A percentile compares a stretch with the other conserved stretches of the same genome.
Conservation (phyloP, 1,140 invertebrate species). For the Aphaenogaster ashmeadi region DNA sequence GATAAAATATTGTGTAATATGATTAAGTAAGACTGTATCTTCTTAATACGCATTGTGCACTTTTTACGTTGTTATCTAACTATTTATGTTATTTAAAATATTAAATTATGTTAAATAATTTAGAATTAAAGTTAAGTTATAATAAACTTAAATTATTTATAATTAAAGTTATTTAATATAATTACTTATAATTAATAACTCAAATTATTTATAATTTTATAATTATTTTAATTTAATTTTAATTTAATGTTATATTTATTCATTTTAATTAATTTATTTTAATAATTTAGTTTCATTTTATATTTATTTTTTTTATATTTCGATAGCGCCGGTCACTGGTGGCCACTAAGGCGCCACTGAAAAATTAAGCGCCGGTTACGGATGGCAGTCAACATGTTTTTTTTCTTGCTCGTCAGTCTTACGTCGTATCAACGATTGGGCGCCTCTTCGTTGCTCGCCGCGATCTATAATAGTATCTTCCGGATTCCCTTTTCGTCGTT, state of each 20-base stretch:
- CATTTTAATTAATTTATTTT: no score
- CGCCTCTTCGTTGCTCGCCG: not conserved
- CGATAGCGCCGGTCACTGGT: no score
- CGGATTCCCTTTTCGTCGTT: not conserved
- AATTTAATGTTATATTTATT: no score
- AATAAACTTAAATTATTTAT: not conserved
- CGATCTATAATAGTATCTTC: not conserved
- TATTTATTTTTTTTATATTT: not conserved
- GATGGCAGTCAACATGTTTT: not conserved
- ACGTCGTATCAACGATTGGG: not conserved
- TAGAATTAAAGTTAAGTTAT: no score
- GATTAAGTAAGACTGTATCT: not conserved
- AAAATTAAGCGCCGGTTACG: not conserved
- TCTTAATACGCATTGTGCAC: not conserved
- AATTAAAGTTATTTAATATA: not conserved
- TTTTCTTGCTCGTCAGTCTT: not conserved
- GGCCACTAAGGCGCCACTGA: not conserved
- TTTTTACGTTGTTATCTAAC: not conserved
- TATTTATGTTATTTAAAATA: not conserved
- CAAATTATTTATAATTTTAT: not conserved
- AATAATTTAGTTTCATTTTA: no score
- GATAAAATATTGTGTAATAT: conserved; percentile 3
- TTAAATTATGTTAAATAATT: not conserved
- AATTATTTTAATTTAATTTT: not conserved
- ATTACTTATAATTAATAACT: not conserved